These are phyloP conservation scores for Sorex fumeus DNA, from an alignment of 2,113 vertebrate species.

Conservation along the genomic window DNA sequence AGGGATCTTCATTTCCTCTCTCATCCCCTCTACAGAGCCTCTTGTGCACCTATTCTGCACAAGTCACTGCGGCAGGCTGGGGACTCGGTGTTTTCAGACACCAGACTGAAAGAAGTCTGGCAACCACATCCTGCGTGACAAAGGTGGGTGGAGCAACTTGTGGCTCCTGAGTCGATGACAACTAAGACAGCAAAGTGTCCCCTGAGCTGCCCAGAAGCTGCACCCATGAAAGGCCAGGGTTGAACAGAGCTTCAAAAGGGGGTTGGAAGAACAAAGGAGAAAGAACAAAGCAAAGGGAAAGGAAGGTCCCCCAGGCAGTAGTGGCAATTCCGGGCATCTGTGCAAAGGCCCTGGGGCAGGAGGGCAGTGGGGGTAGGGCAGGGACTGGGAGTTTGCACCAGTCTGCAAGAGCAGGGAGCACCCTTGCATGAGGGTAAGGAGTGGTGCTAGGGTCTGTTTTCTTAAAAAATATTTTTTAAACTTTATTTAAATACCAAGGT, in stretches of 20 bases:
- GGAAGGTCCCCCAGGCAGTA: neutral
- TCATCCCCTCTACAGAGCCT: neutral
- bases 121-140: too few relatives aligned
- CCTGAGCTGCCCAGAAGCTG: accelerated
- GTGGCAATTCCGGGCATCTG: too few relatives aligned
- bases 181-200: neutral
- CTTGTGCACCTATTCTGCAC: neutral
- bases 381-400: neutral
- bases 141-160: too few relatives aligned
- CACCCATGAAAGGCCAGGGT: too few relatives aligned
- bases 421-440: too few relatives aligned
- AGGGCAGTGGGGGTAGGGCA: neutral
- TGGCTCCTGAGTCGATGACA: neutral
- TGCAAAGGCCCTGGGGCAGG: neutral
- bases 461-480: too few relatives aligned
- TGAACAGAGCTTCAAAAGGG: neutral
- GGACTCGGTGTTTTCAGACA: accelerated
- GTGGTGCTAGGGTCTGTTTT: too few relatives aligned
- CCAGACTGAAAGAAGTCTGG: neutral
- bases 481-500: too few relatives aligned
- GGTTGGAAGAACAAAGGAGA: neutral
- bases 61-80: too few relatives aligned
- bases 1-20: too few relatives aligned
- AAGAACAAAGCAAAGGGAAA: neutral
- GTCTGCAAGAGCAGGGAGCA: neutral